Evolutionary conservation across 2,113 vertebrate species (phyloP), one percentile per base, ranked within the genome.

Genomic region (Emydocephalus ijimae): DNA sequence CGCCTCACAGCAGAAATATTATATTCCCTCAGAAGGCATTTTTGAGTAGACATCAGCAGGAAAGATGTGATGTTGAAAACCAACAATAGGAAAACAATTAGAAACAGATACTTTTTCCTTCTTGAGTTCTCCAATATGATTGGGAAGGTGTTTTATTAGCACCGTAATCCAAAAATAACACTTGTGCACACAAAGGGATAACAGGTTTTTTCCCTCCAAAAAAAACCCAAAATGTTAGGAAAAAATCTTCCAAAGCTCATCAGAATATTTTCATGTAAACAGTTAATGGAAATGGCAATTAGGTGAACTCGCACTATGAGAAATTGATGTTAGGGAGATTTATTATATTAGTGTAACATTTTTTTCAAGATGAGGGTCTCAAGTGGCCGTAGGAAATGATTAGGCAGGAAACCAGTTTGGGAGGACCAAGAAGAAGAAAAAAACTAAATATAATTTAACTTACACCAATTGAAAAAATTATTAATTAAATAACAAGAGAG

Each of bases 71-170:
- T 96, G 95, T 97, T 96, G 95, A 97, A 97, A 97, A 95, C 95
- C 95, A 96, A 96, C 96, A 96, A 95, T 96, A 96, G 96, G 94
- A 97, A 96, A 97, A 96, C 96, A 96, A 97, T 97, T 97, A 97
- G 94, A 97, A 97, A 97, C 96, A 97, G 95, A 96, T 93, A 96
- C 94, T 54, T 94, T 57, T 87, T 52, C 18, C 87, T 92, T 39
- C 91, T 95, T 94, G 92, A 93, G 93, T 92, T 93, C 95, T 96
- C 56, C 81, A 94, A 93, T 90, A 96, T 95, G 92, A 92, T 95
- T 50, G 92, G 92, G 91, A 96, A 92, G 29, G 26, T 92, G 94
- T 97, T 96, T 93, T 92, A 94, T 96, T 97, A 97, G 94, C 43
- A 94, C 81, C 94, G 93, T 93, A 93, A 92, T 95, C 94, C 88